Evolutionary conservation across 2,888 invertebrate genomes (phyloP), one percentile per base, ranked within the genome.

Genomic region (Herminia tarsipennalis): DNA sequence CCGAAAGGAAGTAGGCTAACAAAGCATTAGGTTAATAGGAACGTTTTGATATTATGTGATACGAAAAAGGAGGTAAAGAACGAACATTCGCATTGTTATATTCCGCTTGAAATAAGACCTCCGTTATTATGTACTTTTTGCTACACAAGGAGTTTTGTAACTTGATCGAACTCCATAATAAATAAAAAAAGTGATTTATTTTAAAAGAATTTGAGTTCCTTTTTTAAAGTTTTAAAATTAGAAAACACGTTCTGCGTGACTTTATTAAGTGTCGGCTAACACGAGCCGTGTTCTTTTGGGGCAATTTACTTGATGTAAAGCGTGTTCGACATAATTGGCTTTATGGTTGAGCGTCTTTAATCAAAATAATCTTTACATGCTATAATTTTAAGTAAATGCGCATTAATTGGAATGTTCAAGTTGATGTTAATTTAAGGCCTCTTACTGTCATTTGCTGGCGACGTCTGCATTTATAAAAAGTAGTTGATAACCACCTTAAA

Each of bases 1-100:
- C 27, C 16, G 24, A 32, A 37, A 40, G n/a, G 10, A 44, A 50
- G 24, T 47, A 48, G 42, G 25, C 34, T 50, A 54, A 50, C 22
- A 38, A 40, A 27, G 27, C 55, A 43, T 51, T 35, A 48, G 29
- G 32, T 45, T 41, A 40, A 42, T 43, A 40, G 25, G 44, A 38
- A 28, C 30, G 12, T 49, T 42, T 43, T 49, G 28, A 50, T 34
- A 30, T 43, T 17, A 24, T 10, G 13, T 17, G 16, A 30, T 22
- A 17, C 12, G 14, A 8, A 35, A 35, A 35, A 20, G 22, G 4
- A 35, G 10, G 29, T 6, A 36, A 29, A 27, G 20, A 33, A 33
- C 18, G 13, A 40, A 34, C 13, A 21, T 35, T n/a, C 28, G 12
- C 16, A 16, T 33, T 20, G 20, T 27, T 22, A 29, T 22, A 29